Evolutionary conservation across 2,113 vertebrate genomes (phyloP).

Genomic region (Equus przewalskii): DNA sequence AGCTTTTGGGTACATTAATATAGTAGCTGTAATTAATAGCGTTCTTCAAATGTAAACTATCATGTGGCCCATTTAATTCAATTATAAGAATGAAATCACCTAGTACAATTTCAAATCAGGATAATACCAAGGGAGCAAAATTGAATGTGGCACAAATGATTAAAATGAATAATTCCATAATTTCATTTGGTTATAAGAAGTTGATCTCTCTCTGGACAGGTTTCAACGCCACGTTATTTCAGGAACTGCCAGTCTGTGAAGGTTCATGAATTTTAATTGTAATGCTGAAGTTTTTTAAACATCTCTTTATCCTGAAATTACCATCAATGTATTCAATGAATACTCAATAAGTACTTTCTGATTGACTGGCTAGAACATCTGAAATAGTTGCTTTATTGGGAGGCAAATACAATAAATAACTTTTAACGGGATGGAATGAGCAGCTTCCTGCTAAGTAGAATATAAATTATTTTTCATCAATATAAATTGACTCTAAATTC

Average conservation of each 20-base stretch:
- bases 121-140: slow-evolving; percentile 18
- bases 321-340: background rate
- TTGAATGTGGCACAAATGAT: background rate
- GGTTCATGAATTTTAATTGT: slow-evolving; percentile 34
- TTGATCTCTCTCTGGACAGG: background rate
- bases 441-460: background rate
- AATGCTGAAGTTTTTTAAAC: background rate
- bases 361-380: background rate
- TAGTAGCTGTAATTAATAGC: background rate
- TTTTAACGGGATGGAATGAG: background rate
- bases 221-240: slow-evolving; percentile 42
- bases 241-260: background rate
- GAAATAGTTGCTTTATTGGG: slow-evolving; percentile 20
- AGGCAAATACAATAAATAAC: background rate
- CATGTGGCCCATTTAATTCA: background rate
- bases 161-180: slow-evolving; percentile 43
- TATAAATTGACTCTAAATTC: slow-evolving; percentile 50
- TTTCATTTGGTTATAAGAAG: background rate
- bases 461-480: slow-evolving; percentile 23
- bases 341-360: slow-evolving; percentile 29
- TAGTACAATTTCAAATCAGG: background rate
- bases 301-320: background rate
- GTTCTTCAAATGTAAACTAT: background rate
- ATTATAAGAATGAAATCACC: slow-evolving; percentile 15
- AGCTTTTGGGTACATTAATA: background rate